Evolutionary conservation across 2,888 invertebrate genomes (phyloP).

Genomic region (Iphiclides podalirius): DNA sequence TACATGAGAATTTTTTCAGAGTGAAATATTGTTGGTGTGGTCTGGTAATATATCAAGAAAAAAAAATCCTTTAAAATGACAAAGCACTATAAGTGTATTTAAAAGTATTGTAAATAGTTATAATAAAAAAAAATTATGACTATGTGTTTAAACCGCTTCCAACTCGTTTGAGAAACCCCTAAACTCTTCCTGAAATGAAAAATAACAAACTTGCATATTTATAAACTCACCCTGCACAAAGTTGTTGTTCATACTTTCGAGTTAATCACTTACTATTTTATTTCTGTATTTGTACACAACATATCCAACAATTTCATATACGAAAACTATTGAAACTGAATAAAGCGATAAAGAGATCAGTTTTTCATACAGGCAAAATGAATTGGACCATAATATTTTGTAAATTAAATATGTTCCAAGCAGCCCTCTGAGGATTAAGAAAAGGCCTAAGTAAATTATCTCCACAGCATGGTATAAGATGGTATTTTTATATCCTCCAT

Average conservation of each 20-base stretch:
- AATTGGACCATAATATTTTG: constrained; percentile 55
- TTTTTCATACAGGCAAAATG: constrained; percentile 64
- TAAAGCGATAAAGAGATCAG: constrained; percentile 58
- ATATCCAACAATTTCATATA: constrained; percentile 67
- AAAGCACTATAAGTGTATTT: constrained; percentile 13
- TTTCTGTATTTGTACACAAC: constrained; percentile 57
- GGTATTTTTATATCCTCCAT: constrained; percentile 68
- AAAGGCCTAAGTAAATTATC: constrained; percentile 67
- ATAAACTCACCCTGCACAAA: too few species aligned
- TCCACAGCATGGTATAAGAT: constrained; percentile 67
- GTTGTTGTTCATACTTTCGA: too few species aligned
- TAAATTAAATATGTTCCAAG: constrained; percentile 73
- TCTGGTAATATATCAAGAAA: too few species aligned
- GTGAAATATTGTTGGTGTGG: too few species aligned
- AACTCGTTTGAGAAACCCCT: constrained; percentile 42
- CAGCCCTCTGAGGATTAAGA: constrained; percentile 70
- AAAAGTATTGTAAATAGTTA: constrained; percentile 7
- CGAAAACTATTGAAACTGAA: constrained; percentile 62
- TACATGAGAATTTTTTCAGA: too few species aligned
- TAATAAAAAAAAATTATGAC: constrained; percentile 9
- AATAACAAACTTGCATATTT: not conserved
- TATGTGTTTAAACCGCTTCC: constrained; percentile 20
- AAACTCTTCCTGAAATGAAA: constrained; percentile 43
- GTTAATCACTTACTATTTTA: constrained; percentile 56
- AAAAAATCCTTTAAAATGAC: constrained; percentile 15